Evolutionary conservation across 2,797 vertebrate species (phyloP).

Genomic region (Sebastes vulpes): DNA sequence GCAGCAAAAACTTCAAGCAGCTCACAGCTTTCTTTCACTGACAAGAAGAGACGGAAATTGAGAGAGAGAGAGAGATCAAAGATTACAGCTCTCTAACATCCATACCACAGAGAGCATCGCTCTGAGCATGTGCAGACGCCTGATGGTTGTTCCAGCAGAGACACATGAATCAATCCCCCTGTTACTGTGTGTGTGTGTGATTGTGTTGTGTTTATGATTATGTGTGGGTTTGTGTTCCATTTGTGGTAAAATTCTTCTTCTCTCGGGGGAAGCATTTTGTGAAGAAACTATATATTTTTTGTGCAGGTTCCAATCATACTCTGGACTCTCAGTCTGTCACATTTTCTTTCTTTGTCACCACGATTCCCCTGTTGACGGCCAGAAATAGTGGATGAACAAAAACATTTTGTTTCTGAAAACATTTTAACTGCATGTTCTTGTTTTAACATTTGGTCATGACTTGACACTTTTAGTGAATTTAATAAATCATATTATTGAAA

Average conservation of each 20-base stretch:
- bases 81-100: not conserved
- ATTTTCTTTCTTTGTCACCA: not conserved
- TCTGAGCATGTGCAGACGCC: constrained; percentile 18
- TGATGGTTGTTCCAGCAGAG: constrained; percentile 40
- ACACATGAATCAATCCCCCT: constrained; percentile 47
- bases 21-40: not conserved
- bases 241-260: constrained; percentile 9
- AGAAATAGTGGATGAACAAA: not conserved
- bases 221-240: not conserved
- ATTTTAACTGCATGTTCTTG: not conserved
- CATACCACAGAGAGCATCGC: not conserved
- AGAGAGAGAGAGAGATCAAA: not conserved
- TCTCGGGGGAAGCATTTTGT: constrained; percentile 32
- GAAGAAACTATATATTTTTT: not conserved
- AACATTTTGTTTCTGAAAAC: not conserved
- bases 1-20: not conserved
- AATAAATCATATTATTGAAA: not conserved
- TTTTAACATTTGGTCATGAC: not conserved
- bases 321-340: not conserved
- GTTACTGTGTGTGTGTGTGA: not conserved
- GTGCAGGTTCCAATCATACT: not conserved
- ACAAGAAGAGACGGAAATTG: not conserved
- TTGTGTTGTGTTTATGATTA: not conserved
- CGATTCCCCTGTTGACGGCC: not conserved
- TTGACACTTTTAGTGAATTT: not conserved